Base-by-base conservation (phyloP, 2,888 invertebrate species). In the Sinhomidia bicolor region DNA sequence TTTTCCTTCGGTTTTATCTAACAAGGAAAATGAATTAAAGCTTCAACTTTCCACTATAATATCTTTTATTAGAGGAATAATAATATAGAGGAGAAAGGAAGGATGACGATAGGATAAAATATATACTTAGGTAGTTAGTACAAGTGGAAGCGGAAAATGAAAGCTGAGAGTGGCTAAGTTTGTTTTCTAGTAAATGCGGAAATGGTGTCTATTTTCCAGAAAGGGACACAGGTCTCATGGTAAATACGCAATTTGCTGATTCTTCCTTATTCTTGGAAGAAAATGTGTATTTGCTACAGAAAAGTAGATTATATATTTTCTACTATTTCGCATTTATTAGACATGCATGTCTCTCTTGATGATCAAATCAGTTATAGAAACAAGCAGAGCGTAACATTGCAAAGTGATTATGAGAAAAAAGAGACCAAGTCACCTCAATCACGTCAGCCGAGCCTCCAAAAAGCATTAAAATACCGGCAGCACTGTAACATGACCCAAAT, bases 401-500 rank as follows among this genome's bases (percentile, higher is more conserved):
- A 36, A 36, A 68, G 14, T 32, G 65, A 32, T 65, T 32, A 65
- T 62, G 62, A 12, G 1, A 32, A 14, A n/a, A 65, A 12, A 14
- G n/a, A n/a, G 65, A 36, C 68, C 4, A 36, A 36, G 36, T 14
- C n/a, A 36, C 32, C 68, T 29, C 20, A 26, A 32, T 14, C 14
- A 4, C 68, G 12, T 68, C 68, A 36, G 36, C 36, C 17, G 17
- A 54, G 17, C 51, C 3, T 17, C 14, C 62, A n/a, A 71, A 9
- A 74, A 47, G 23, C 47, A 74, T 23, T 74, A 44, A 47, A 74
- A 74, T 74, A 47, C 47, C 26, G 41, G 74, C 41, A 41, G n/a
- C n/a, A n/a, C n/a, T n/a, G n/a, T n/a, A n/a, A n/a, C 47, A 74
- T 51, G 74, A 74, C 74, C 74, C 47, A 74, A 74, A 74, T 74